Conservation (phyloP, 2,113 vertebrate genomes). For the Marcusenius ussheri region DNA sequence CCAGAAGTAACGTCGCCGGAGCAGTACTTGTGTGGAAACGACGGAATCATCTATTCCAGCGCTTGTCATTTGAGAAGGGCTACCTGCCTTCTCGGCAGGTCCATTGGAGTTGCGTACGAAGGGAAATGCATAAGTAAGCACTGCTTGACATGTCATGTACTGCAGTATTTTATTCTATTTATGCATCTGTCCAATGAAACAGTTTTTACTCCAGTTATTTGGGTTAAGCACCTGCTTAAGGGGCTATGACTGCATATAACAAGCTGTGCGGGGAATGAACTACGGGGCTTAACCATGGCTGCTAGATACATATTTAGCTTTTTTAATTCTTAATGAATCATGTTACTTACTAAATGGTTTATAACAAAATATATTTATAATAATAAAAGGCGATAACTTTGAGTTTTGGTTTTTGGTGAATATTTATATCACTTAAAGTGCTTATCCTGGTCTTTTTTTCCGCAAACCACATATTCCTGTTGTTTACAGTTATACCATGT, state of each 20-base stretch:
- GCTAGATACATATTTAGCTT: not conserved
- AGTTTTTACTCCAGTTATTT: not conserved
- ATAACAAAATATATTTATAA: not conserved
- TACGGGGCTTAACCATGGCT: not conserved
- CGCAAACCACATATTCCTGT: not conserved
- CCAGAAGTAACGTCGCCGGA: constrained; percentile 86
- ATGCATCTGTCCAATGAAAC: not conserved
- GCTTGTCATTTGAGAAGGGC: constrained; percentile 93
- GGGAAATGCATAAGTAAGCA: constrained; percentile 97
- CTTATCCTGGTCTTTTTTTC: not conserved
- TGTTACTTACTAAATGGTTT: not conserved
- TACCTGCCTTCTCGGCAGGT: constrained; percentile 89
- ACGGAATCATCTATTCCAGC: constrained; percentile 87
- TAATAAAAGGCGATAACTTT: not conserved
- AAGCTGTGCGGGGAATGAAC: not conserved
- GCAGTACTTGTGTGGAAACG: constrained; percentile 96
- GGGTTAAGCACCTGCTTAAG: not conserved
- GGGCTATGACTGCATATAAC: not conserved
- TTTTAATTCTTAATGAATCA: not conserved
- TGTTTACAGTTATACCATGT: not conserved
- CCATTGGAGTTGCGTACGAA: constrained; percentile 93
- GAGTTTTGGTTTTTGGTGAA: not conserved
- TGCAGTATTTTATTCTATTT: not conserved
- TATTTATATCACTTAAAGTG: not conserved
- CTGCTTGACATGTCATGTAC: not conserved